phyloP scores from a whole-genome alignment of 2,113 vertebrate genomes.

The Dasyprocta punctata region DNA sequence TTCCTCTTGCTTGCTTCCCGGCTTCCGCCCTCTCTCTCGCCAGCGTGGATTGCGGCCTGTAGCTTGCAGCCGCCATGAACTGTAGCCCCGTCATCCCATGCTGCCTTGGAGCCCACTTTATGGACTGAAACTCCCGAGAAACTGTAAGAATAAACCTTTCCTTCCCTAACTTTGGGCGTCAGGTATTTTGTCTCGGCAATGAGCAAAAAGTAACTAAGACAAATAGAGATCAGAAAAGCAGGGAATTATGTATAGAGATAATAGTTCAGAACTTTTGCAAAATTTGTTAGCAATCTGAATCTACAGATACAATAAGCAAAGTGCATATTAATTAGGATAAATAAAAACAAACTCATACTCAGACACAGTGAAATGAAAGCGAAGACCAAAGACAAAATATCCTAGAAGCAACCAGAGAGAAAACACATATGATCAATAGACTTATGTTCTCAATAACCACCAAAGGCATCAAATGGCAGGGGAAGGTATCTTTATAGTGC shows the following conservation, averaged over 20 bases:
- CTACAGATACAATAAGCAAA: neutral
- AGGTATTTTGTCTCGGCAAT: too few species aligned
- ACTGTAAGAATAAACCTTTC: too few species aligned
- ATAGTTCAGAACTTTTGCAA: neutral
- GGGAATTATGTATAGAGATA: neutral
- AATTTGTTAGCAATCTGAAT: neutral
- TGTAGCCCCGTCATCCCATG: too few species aligned
- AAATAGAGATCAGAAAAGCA: neutral
- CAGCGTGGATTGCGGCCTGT: too few species aligned
- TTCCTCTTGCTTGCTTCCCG: too few species aligned
- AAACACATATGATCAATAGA: neutral
- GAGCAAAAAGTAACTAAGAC: too few species aligned
- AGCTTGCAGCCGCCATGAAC: too few species aligned
- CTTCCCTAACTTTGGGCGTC: too few species aligned
- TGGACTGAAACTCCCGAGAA: too few species aligned
- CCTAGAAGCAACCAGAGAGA: neutral
- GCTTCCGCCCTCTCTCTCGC: too few species aligned
- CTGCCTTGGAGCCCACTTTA: too few species aligned
- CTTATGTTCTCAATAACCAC: neutral
- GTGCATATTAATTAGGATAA: neutral
- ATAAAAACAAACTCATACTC: neutral
- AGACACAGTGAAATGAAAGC: neutral
- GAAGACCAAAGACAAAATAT: constrained; percentile 1
- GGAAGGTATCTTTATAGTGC: neutral
- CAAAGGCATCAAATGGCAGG: neutral